Base-by-base conservation (phyloP, 1,140 invertebrate genomes). In the Heliconius himera region DNA sequence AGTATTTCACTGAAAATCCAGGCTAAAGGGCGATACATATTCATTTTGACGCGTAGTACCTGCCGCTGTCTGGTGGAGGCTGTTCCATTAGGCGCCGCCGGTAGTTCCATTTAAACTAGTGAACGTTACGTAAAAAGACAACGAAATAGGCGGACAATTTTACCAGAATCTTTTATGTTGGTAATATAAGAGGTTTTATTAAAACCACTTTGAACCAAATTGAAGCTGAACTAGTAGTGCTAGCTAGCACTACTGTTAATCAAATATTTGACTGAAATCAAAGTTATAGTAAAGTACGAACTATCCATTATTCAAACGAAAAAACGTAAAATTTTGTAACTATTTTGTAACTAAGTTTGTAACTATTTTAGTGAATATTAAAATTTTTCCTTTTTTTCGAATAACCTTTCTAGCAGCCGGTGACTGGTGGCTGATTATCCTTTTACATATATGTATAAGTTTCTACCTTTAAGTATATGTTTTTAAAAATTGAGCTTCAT, bases 51-150 rank as follows among this genome's bases (percentile, higher is more conserved):
- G 73, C 77, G 60, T 76, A 11, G 46, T 77, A 54, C 76, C 76
- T 71, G 66, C 60, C 56, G 26, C 77, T 49, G 78, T 79, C 78
- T 71, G 73, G 56, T 56, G 41, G 72, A 56, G 72, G 79, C 79
- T 81, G 79, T 77, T 80, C 79, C 79, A 80, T 80, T 81, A 78
- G 72, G 66, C 72, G 71, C 36, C 75, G 76, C 60, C 80, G 73
- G 76, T 78, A 71, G 49, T 81, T 81, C 80, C 78, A 78, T 81
- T 81, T 81, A 73, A 81, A 77, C 72, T 81, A 81, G 76, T 73
- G 76, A 78, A 78, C 72, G 72, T 75, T 81, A 77, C 76, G 72
- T 78, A 76, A 81, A 77, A 71, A 66, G 76, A 77, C 41, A 72
- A 77, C 76, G 70, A 46, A 77, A 77, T 77, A 20, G 66, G 70